Evolutionary conservation across 2,797 vertebrate genomes (phyloP), one percentile per base, ranked within the genome.

Genomic region (Balearica regulorum): DNA sequence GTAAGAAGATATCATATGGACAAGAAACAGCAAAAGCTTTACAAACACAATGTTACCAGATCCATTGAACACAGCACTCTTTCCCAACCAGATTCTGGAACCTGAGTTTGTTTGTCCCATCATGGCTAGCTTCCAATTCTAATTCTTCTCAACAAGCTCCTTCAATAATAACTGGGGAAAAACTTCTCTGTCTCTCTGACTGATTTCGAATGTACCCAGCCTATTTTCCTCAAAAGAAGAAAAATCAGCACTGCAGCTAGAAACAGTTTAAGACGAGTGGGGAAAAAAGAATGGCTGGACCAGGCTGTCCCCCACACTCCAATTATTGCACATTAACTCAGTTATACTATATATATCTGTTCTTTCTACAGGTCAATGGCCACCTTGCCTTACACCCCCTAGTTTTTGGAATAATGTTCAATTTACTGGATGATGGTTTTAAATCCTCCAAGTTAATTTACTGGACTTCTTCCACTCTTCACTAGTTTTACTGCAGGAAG

Each of bases 181-280:
- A 83, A 3, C 8, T 41, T 78, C 35, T 68, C 31, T 68, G 41
- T 57, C 28, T 54, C 19, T 57, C 49, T 79, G 26, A n/a, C 64
- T 58, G 28, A 62, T 83, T 94, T 87, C 16, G 35, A 61, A 33
- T 33, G 25, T 28, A 83, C 15, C 6, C 6, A 41, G 16, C 8
- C 83, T 77, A 49, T 68, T 87, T 85, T 73, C 39, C 48, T 80
- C 31, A 26, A 80, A 65, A 61, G 46, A 65, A 44, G 13, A 73
- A 78, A 72, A 80, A 51, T 31, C 31, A 83, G 1, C 10, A 33
- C 11, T 51, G 43, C 7, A 54, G 15, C 28, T 72, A 61, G 49
- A 53, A 75, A n/a, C 3, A 57, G 16, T 44, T 70, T 41, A 68
- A 64, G 15, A 37, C 0, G 1, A 65, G 13, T 1, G 1, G 12